These are phyloP conservation scores for Eolophus roseicapilla DNA, from an alignment of 2,113 vertebrate species.

Conservation along the genomic window DNA sequence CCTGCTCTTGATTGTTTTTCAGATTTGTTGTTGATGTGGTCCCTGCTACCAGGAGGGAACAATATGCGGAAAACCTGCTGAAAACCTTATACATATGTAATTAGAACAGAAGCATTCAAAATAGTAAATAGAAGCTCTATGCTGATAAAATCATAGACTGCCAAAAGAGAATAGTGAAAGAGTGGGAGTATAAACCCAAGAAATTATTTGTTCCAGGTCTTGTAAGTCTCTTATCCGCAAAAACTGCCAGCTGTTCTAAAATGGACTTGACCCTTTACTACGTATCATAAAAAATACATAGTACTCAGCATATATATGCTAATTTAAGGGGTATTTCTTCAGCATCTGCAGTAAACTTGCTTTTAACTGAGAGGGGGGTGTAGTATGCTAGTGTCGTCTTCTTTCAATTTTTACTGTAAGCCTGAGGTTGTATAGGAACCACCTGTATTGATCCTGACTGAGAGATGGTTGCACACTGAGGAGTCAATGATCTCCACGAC, in stretches of 20 bases:
- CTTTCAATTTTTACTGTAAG: background rate
- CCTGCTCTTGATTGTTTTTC: background rate
- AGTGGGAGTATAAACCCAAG: background rate
- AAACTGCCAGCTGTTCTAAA: background rate
- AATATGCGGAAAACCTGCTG: background rate
- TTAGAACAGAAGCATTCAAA: background rate
- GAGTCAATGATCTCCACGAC: accelerated
- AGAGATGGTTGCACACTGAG: accelerated
- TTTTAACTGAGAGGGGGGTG: background rate
- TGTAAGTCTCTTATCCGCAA: background rate
- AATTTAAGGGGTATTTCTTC: background rate
- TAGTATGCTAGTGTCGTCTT: background rate
- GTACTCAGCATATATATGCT: background rate
- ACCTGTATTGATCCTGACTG: background rate
- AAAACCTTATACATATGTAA: background rate
- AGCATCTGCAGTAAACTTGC: background rate
- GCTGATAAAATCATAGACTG: background rate
- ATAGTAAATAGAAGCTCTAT: background rate
- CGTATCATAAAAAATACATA: background rate
- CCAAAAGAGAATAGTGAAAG: background rate
- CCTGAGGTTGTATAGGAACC: background rate
- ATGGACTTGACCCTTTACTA: background rate
- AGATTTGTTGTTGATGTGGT: background rate
- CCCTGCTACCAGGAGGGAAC: background rate
- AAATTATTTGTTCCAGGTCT: background rate